These are phyloP conservation scores for Grantiella picta DNA, from an alignment of 2,113 vertebrate genomes.

Conservation along the genomic window DNA sequence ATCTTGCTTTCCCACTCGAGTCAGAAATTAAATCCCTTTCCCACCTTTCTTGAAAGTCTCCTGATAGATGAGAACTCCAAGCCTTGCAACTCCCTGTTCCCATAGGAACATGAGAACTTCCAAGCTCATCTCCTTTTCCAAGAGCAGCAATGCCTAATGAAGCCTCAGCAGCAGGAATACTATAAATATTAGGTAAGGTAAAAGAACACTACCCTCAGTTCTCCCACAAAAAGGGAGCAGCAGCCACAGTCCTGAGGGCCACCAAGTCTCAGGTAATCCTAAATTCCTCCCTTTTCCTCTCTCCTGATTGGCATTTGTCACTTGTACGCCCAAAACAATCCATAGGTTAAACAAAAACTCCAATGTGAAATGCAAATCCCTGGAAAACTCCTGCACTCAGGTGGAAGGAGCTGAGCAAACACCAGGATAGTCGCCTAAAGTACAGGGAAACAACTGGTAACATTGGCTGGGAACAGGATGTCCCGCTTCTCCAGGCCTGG, in stretches of 20 bases:
- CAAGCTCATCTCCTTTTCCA: neutral
- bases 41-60: neutral
- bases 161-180: neutral
- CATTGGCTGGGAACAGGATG: neutral
- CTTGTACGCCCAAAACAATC: neutral
- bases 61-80: neutral
- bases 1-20: neutral
- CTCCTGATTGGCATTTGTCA: neutral
- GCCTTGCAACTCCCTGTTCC: conserved; percentile 5
- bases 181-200: neutral
- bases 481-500: neutral
- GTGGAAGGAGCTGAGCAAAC: neutral
- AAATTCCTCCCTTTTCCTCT: neutral
- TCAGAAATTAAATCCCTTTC: neutral
- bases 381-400: neutral
- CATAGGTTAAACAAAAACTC: neutral
- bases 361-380: neutral
- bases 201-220: neutral
- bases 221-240: neutral
- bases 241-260: neutral
- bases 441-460: neutral
- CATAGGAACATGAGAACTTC: conserved; percentile 7
- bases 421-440: neutral
- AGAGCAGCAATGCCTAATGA: neutral
- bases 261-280: neutral